phyloP scores from a whole-genome alignment of 2,797 vertebrate genomes.

The Urophycis tenuis region DNA sequence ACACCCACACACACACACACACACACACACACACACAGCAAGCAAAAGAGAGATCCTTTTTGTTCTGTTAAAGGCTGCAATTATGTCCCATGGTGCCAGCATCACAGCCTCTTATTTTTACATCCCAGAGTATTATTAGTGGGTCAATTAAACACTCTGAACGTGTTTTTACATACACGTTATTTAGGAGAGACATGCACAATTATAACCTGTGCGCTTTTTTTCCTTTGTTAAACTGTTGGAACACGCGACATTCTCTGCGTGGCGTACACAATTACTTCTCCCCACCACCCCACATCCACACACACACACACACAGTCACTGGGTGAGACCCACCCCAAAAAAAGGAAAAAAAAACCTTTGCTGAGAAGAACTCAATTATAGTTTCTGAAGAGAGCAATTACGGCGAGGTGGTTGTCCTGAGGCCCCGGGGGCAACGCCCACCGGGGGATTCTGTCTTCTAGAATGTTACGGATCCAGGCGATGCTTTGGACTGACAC shows the following conservation, averaged over 20 bases:
- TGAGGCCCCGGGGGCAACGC: conserved; percentile 39
- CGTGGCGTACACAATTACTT: neutral
- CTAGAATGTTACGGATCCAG: conserved; percentile 52
- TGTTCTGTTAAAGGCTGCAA: conserved; percentile 20
- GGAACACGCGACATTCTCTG: neutral
- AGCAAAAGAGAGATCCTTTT: conserved; percentile 3
- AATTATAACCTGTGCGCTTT: too few relatives aligned
- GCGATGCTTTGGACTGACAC: conserved; percentile 63
- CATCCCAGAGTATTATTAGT: conserved; percentile 4
- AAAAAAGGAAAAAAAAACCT: neutral
- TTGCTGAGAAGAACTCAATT: conserved; percentile 47
- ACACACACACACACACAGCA: neutral
- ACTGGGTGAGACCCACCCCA: too few relatives aligned
- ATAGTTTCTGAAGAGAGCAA: conserved; percentile 46
- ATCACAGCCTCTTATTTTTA: conserved; percentile 10
- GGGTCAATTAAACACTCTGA: conserved; percentile 5
- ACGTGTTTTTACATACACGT: conserved; percentile 8
- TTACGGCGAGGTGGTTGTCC: conserved; percentile 47
- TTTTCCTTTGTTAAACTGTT: too few relatives aligned
- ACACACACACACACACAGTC: too few relatives aligned
- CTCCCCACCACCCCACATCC: too few relatives aligned
- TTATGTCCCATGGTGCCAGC: conserved; percentile 27
- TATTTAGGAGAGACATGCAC: conserved; percentile 5
- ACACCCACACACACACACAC: conserved; percentile 2
- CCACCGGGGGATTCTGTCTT: conserved; percentile 49